Evolutionary conservation across 1,140 invertebrate species (phyloP), one percentile per base, ranked within the genome.

Genomic region (Zaprionus kolodkinae): DNA sequence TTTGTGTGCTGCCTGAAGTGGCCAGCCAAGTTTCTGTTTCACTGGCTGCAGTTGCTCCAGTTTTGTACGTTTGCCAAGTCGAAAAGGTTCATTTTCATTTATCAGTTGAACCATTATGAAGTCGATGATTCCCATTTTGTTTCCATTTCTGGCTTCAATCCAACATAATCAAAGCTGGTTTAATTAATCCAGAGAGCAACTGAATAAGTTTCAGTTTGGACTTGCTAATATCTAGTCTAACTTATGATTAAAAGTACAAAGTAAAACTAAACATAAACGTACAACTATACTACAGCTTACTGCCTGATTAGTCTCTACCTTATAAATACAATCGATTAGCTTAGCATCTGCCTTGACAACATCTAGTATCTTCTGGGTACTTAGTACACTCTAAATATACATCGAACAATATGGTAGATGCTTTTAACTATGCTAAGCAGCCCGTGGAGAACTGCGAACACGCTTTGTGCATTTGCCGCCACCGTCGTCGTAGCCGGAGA

Each of bases 21-120:
- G 56, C 57, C 12, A 35, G 27, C 27, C n/a, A 69, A 62, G 65
- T 69, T 73, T 73, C 40, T 55, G 50, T 60, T 52, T 48, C 57
- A 72, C 30, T 60, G 55, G 61, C 30, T 61, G 36, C 38, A 52
- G 30, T 50, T 68, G 71, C 64, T 43, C 30, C 50, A 73, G 36
- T 68, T 66, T 52, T 55, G 0, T 12, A 50, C 45, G 21, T 50
- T 50, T 12, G 17, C 21, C 11, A 21, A 50, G 45, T 17, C 21
- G 33, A 43, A 17, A n/a, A 36, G 15, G 15, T 36, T 30, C 33
- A 52, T 40, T 48, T 40, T 54, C 33, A 52, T 55, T 21, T 21
- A n/a, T 54, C 30, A 48, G 15, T 48, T 6, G 9, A 48, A 33
- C n/a, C 40, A 48, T 62, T 48, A 21, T 15, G n/a, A 15, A 17